Percentiles rank a stretch among this genome's conserved stretches.
These are phyloP conservation scores for Panthera uncia DNA, from an alignment of 2,113 vertebrate species.

Conservation along the genomic window DNA sequence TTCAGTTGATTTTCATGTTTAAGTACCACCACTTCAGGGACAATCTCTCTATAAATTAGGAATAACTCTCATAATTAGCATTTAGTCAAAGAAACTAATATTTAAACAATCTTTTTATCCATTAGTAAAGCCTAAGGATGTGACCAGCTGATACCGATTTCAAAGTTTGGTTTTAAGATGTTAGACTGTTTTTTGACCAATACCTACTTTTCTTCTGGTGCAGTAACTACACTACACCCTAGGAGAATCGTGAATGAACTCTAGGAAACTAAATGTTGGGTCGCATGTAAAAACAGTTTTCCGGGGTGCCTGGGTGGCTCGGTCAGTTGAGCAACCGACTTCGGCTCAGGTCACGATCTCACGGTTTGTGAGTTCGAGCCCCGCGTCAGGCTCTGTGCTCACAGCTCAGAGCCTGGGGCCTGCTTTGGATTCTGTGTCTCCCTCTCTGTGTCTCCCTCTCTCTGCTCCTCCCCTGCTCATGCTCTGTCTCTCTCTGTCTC, in stretches of 20 bases:
- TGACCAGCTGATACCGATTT: neutral
- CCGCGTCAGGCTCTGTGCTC: too few relatives aligned
- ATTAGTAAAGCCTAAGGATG: neutral
- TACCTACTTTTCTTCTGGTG: neutral
- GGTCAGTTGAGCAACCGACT: too few relatives aligned
- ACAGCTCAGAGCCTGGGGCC: too few relatives aligned
- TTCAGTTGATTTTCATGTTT: neutral
- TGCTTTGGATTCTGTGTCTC: too few relatives aligned
- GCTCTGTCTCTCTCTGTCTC: too few relatives aligned
- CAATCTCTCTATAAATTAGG: neutral
- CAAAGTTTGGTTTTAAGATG: neutral
- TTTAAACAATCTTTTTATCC: slow-evolving; percentile 13
- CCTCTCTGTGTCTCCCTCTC: too few relatives aligned
- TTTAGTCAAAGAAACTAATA: slow-evolving; percentile 3
- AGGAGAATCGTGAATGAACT: neutral
- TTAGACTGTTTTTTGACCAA: neutral
- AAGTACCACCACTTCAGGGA: neutral
- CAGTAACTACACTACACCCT: neutral
- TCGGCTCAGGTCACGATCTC: too few relatives aligned
- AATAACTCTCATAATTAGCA: neutral
- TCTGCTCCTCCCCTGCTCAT: too few relatives aligned
- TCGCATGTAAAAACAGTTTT: neutral
- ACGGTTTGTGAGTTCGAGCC: too few relatives aligned
- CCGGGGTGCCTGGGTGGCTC: neutral
- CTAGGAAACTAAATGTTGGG: neutral